phyloP scores from a whole-genome alignment of 2,888 invertebrate species.

The Antitype chi region DNA sequence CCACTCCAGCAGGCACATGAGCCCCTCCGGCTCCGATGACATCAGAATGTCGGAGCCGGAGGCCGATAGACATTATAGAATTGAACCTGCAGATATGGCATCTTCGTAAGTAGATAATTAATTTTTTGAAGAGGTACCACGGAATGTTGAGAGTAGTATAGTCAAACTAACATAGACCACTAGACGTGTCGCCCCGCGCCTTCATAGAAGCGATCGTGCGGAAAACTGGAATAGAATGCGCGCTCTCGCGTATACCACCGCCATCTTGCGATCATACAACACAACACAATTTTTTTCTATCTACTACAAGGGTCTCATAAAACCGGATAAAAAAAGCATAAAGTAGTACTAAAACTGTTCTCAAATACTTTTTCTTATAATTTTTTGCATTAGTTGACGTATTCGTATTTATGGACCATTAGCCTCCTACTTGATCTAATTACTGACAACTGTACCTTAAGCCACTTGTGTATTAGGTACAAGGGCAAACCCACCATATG shows the following conservation, averaged over 20 bases:
- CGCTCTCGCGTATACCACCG: no score
- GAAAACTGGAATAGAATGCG: no score
- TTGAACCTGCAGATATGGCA: slow-evolving; percentile 91
- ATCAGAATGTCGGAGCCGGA: slow-evolving; percentile 97
- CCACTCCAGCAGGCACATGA: slow-evolving; percentile 96
- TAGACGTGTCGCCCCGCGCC: neutral
- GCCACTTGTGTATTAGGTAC: neutral
- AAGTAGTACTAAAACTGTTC: no score
- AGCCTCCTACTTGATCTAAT: neutral
- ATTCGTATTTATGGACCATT: no score
- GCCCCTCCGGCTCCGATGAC: slow-evolving; percentile 97
- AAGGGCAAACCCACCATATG: neutral
- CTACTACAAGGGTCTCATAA: no score
- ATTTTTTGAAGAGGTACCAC: neutral
- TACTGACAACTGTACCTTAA: neutral
- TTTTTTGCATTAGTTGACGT: no score
- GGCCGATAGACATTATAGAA: slow-evolving; percentile 96
- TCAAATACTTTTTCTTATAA: no score
- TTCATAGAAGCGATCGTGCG: no score
- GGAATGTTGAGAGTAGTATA: neutral
- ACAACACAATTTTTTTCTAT: no score
- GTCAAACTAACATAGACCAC: neutral
- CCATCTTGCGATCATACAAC: no score
- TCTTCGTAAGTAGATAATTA: slow-evolving; percentile 88
- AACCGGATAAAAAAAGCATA: no score